Evolutionary conservation across 2,888 invertebrate genomes (phyloP), one percentile per base, ranked within the genome.

Genomic region (Rotaria sp.): DNA sequence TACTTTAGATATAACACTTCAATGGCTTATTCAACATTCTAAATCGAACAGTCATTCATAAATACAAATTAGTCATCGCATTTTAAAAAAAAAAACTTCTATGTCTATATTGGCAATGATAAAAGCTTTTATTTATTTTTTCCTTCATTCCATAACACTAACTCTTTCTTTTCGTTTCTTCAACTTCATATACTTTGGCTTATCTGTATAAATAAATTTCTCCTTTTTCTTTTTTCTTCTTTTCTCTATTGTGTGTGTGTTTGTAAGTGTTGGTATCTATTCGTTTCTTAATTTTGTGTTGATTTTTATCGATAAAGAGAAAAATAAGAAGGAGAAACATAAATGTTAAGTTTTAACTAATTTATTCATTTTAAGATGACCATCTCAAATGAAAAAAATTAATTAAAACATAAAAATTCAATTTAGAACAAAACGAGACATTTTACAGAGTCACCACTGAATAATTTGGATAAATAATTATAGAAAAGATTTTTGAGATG

Each of bases 1-100:
- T 91, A 50, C 15, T 50, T 85, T 90, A 93, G 98, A 99, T 92
- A 98, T 99, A 90, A 99, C 99, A 88, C 94, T 99, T 90, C 98
- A 99, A 92, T 99, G 96, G 96, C 93, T 97, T 89, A 96, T 96
- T 92, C 94, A 95, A 90, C 96, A 96, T 93, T 96, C 96, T 91
- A 96, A 96, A 57, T 85, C 86, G 52, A 86, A 86, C 41, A 86
- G 55, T 80, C 80, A 45, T 45, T 41, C 80, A n/a, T 80, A 45
- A 80, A 24, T n/a, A 26, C 24, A 45, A n/a, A 45, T 45, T n/a
- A 24, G 26, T 80, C 15, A 45, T 35, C 18, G 67, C 35, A 67
- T 67, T 67, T 50, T 15, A 50, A 50, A 18, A 50, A 50, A 26
- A 55, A 55, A 55, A 24, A 26, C 5, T 5, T 24, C 11, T 24